Conservation (phyloP, 2,888 invertebrate species). For the Agrochola lychnidis region DNA sequence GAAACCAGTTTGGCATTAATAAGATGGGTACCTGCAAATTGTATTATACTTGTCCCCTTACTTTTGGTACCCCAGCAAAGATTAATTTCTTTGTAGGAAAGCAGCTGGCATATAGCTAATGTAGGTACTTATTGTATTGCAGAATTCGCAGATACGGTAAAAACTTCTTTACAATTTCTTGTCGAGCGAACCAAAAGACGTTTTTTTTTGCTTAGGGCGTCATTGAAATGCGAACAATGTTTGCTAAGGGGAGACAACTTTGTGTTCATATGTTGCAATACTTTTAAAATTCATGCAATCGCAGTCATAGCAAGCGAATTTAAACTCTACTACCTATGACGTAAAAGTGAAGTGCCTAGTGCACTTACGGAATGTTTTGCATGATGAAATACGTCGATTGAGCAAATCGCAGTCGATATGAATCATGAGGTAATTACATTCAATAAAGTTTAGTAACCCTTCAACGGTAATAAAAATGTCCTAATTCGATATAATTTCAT, state of each 20-base stretch:
- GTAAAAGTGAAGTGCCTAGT: constrained; percentile 21
- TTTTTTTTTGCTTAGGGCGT: neutral
- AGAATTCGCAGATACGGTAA: constrained; percentile 11
- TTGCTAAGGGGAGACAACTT: constrained; percentile 1
- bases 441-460: constrained; percentile 22
- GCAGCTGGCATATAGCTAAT: constrained; percentile 12
- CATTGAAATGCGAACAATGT: constrained; percentile 1
- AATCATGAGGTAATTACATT: constrained; percentile 47
- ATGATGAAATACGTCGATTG: constrained; percentile 56
- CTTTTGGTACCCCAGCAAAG: constrained; percentile 6
- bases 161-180: constrained; percentile 23
- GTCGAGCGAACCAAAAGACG: neutral
- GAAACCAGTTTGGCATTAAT: constrained; percentile 26
- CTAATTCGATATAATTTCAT: constrained; percentile 23
- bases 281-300: constrained; percentile 41
- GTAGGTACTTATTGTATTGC: neutral
- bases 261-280: constrained; percentile 36
- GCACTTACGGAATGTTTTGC: neutral
- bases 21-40: neutral
- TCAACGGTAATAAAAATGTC: constrained; percentile 10
- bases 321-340: constrained; percentile 21
- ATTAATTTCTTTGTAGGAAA: constrained; percentile 31
- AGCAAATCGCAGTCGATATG: constrained; percentile 34
- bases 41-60: constrained; percentile 6
- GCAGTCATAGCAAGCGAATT: constrained; percentile 22